Base-by-base conservation (phyloP, 2,888 invertebrate genomes). In the Scaptomyza tumidula region DNA sequence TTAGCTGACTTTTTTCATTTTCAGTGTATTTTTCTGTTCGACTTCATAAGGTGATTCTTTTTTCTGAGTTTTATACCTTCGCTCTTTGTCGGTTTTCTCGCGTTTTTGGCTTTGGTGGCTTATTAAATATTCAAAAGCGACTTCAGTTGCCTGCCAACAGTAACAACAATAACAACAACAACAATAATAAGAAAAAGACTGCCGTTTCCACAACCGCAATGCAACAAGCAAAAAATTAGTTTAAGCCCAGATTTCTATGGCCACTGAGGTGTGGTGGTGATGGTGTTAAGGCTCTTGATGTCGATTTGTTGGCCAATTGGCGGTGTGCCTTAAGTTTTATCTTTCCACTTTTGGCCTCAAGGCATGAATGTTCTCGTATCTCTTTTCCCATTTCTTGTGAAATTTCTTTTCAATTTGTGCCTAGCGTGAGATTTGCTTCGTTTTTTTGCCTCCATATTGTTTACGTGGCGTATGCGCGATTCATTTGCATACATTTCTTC, bases 51-150 rank as follows among this genome's bases (percentile, higher is more conserved):
- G 13, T 31, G 9, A 29, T 13, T 6, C 2, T 16, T 48, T 57
- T 9, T 14, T 19, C n/a, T 52, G 33, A 19, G 27, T 39, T 46
- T 44, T 46, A 13, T 41, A 37, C 13, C 35, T 56, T 63, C 41
- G 31, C 33, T 39, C 58, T 55, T 62, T 64, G 62, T 55, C 46
- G 70, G 43, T 60, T 57, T 37, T 43, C 48, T 61, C 50, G 52
- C 58, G 65, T 58, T 70, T 74, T 70, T 62, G 66, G 49, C 64
- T 61, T 61, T 59, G 29, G 59, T 60, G 59, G 75, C 84, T 80
- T 80, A 88, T 88, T 88, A 88, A 88, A 89, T 89, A 86, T 86
- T 80, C 88, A 86, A 80, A 80, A 60, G 71, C 71, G 65, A 73
- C 72, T 85, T 60, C 88, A 63, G 77, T 39, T 76, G 59, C 50